Evolutionary conservation across 92 coral and sea anemone genomes (phyloP), one percentile per base, ranked within the genome.

Genomic region (Micromussa lordhowensis): DNA sequence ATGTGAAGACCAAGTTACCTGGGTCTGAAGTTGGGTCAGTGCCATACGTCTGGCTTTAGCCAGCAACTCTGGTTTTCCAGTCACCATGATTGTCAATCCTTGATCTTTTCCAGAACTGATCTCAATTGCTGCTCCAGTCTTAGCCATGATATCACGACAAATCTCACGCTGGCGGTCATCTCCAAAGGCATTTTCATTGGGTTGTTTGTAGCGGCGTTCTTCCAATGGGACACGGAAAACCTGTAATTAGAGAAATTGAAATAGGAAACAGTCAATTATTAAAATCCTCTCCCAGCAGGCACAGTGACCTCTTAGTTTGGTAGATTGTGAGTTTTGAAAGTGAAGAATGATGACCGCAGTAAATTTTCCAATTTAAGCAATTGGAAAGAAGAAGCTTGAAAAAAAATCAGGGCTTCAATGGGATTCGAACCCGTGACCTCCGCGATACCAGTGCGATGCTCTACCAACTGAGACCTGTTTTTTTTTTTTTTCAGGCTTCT

Each of bases 81-180:
- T 98, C 40, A 96, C 98, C 96, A 98, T 91, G 86, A 98, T 98
- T 48, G 96, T 96, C 78, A 98, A 86, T 63, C 99, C 96, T 78
- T 93, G 96, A 80, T 98, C 99, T 88, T 98, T 98, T 35, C 97
- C 98, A 59, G 90, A 89, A 88, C 99, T 98, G 88, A 98, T 90
- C 83, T 98, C 99, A 93, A 98, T 98, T 10, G 98, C 91, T 1
- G 99, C 99, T 78, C 98, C 99, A 57, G 99, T 98, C 90, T 94
- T 98, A 2, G 94, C 93, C 94, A 89, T 93, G 75, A 98, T 95
- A 75, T 98, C 99, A 15, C 98, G 96, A 75, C 99, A 98, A 61
- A 96, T 96, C 53, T 92, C 96, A 26, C 96, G 93, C 70, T 98
- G 99, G 31, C 98, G 94, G 69, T 93, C 95, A 82, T 94, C 98